Evolutionary conservation across 2,113 vertebrate species (phyloP).

Genomic region (Columba livia): DNA sequence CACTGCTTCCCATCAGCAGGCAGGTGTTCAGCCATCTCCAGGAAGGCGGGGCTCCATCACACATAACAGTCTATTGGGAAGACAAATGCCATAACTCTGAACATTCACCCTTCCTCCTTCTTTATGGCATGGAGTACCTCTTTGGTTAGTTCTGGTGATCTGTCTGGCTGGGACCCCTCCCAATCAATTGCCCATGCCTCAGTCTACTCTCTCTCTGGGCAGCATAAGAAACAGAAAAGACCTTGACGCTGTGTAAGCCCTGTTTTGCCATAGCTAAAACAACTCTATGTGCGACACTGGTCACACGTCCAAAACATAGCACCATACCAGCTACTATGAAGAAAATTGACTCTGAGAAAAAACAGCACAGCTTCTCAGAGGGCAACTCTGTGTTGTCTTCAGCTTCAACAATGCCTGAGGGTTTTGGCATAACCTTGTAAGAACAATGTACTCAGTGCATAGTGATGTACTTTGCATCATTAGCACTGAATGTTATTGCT

Average conservation of each 20-base stretch:
- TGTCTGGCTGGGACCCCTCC: neutral
- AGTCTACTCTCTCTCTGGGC: neutral
- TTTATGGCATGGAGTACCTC: neutral
- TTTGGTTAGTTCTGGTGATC: neutral
- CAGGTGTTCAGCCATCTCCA: neutral
- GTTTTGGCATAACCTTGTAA: neutral
- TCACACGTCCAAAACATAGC: neutral
- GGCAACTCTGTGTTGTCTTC: neutral
- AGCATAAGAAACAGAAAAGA: neutral
- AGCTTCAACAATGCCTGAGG: neutral
- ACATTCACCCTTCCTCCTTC: neutral
- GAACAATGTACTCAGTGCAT: neutral
- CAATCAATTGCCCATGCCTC: neutral
- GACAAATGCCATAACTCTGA: rapidly evolving
- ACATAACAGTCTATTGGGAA: rapidly evolving
- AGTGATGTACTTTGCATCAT: neutral
- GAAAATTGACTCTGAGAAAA: neutral
- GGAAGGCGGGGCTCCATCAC: neutral
- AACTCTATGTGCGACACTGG: neutral
- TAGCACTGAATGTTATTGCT: neutral
- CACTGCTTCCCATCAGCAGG: rapidly evolving
- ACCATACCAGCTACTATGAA: neutral
- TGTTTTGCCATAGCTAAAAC: neutral
- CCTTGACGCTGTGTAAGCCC: rapidly evolving
- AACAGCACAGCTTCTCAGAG: neutral